Base-by-base conservation (phyloP, 2,888 invertebrate species). In the Drosophila fulvimacula region DNA sequence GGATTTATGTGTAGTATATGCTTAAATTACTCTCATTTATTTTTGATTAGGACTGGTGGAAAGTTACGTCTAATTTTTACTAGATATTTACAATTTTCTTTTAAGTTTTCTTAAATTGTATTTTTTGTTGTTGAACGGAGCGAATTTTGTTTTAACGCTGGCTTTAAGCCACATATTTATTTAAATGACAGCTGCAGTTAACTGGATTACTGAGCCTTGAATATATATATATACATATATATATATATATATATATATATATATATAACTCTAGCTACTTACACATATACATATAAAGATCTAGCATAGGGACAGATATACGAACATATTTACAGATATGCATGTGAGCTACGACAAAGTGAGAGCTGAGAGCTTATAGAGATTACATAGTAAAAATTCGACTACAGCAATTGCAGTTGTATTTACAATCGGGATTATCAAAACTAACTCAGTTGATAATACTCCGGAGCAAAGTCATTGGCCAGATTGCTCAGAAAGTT, bases 391-490 rank as follows among this genome's bases (percentile, higher is more conserved):
- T 38, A n/a, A 13, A 68, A 74, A 74, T 62, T 69, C 41, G 64
- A 61, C 79, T 81, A 84, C 44, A 63, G 60, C 57, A 57, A 63
- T 53, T 53, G 60, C 52, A 63, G 21, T n/a, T 49, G 15, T 72
- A 85, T 76, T 67, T 86, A 85, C 83, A 80, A 21, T 39, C 19
- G 24, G 21, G 11, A 46, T 88, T 88, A 89, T 79, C 85, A 80
- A 70, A 91, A 93, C 92, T 93, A 93, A 93, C 93, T 93, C 69
- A 93, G 79, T 78, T 93, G 93, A 81, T 98, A 98, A 92, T 98
- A 98, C 92, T 98, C 98, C 10, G 97, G 97, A 21, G 96, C 97
- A 92, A 97, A 98, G 92, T 98, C 98, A 92, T 97, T 98, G 75
- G 97, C 97, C 90, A 98, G 94, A 92, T 97, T 98, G 93, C 97